Percentiles rank a stretch among this genome's conserved stretches.
Evolutionary conservation across 2,797 vertebrate species (phyloP).

Genomic region (Pelochelys cantorii): DNA sequence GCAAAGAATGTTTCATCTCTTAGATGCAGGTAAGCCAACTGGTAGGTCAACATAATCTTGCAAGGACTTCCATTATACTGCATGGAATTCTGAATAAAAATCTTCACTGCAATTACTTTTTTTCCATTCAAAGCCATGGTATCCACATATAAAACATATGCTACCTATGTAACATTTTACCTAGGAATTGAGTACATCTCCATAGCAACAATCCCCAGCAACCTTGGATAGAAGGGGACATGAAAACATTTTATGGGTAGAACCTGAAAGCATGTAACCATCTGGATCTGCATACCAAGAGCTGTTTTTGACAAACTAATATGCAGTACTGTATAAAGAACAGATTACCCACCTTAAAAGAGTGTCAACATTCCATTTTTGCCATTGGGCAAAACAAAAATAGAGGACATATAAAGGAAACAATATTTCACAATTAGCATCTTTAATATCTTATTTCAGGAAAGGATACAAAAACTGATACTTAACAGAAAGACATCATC

Average conservation of each 20-base stretch:
- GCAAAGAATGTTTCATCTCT: background rate
- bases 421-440: background rate
- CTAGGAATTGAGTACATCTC: constrained; percentile 40
- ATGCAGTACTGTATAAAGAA: constrained; percentile 3
- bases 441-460: background rate
- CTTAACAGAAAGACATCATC: background rate
- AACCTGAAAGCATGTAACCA: background rate
- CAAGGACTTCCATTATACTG: background rate
- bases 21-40: background rate
- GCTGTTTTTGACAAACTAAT: background rate
- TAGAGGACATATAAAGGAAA: background rate
- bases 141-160: background rate
- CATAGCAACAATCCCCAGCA: constrained; percentile 35
- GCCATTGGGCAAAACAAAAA: background rate
- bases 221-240: background rate
- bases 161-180: background rate
- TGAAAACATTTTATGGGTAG: background rate
- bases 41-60: background rate
- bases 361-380: background rate
- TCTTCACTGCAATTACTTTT: background rate
- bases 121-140: background rate
- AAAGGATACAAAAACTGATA: background rate
- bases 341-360: background rate
- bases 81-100: background rate
- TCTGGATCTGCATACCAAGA: background rate